Percentiles rank a stretch among this genome's conserved stretches.
Conservation (phyloP, 2,113 vertebrate genomes). For the Phyllostomus discolor region DNA sequence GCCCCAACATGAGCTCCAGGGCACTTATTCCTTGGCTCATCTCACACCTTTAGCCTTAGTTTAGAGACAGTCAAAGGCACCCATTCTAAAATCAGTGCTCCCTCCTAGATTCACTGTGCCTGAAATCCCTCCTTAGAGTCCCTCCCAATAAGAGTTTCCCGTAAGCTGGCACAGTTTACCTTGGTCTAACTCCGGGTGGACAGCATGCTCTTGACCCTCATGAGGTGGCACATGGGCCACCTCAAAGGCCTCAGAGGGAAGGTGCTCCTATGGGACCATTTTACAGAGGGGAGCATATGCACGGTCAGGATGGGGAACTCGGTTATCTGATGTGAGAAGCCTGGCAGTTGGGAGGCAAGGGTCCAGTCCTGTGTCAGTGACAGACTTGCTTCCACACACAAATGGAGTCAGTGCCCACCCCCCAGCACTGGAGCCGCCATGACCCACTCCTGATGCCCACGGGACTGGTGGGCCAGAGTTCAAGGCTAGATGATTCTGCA, state of each 20-base stretch:
- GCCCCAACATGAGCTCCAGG: not conserved
- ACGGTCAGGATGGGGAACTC: not conserved
- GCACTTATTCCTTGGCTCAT: not conserved
- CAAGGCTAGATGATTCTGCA: not conserved
- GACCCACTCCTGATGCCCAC: not conserved
- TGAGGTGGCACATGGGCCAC: not conserved
- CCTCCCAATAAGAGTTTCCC: not conserved
- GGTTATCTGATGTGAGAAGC: not conserved
- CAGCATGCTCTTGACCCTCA: not conserved
- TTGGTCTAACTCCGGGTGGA: fast-evolving
- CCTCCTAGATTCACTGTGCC: not conserved
- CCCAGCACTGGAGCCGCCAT: not conserved
- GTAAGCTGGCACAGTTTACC: not conserved
- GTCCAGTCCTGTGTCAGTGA: not conserved
- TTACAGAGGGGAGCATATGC: not conserved
- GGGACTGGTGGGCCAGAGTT: not conserved
- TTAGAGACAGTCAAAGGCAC: not conserved
- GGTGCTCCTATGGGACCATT: not conserved
- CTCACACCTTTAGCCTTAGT: not conserved
- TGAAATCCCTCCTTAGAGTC: not conserved
- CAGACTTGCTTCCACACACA: not conserved
- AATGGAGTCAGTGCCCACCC: not conserved
- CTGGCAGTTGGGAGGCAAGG: not conserved
- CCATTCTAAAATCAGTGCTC: not conserved
- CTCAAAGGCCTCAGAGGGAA: not conserved